Evolutionary conservation across 1,140 invertebrate genomes (phyloP), one percentile per base, ranked within the genome.

Genomic region (Protaetia brevitarsis): DNA sequence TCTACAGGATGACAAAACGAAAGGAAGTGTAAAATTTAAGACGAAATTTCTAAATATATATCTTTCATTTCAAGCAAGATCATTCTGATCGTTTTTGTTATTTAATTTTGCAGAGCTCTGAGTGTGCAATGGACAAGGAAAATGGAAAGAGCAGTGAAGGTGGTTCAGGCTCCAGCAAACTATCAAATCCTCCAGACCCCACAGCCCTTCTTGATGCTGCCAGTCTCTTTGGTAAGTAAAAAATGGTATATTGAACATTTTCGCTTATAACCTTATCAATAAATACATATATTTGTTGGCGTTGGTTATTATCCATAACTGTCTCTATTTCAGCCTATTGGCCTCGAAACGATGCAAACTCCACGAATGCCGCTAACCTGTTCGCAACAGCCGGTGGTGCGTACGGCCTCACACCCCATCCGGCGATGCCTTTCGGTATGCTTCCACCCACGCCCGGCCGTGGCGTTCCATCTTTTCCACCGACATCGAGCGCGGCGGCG

Each of bases 271-370:
- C n/a, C n/a, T n/a, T n/a, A n/a, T n/a, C n/a, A n/a, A n/a, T n/a
- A n/a, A n/a, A n/a, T n/a, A n/a, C n/a, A n/a, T n/a, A n/a, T n/a
- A n/a, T n/a, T n/a, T n/a, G n/a, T n/a, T n/a, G n/a, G n/a, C n/a
- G n/a, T n/a, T n/a, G n/a, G n/a, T n/a, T n/a, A 34, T 34, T 34
- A 34, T 34, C n/a, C 7, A 34, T 34, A 7, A 7, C n/a, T 34
- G 31, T 34, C n/a, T 34, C 8, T 70, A 51, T 82, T 81, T 3
- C 79, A 91, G 89, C 89, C 65, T 90, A 91, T 77, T 91, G 83
- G 83, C 82, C 82, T 61, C 76, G 82, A 69, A 79, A 81, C 68
- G 82, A 83, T 71, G 78, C 78, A 63, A 77, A 80, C 58, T 79
- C 82, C 27, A 78, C 79, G 36, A 72, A 68, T 37, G 69, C 72